phyloP scores from a whole-genome alignment of 2,113 vertebrate genomes.

The Chionis minor region DNA sequence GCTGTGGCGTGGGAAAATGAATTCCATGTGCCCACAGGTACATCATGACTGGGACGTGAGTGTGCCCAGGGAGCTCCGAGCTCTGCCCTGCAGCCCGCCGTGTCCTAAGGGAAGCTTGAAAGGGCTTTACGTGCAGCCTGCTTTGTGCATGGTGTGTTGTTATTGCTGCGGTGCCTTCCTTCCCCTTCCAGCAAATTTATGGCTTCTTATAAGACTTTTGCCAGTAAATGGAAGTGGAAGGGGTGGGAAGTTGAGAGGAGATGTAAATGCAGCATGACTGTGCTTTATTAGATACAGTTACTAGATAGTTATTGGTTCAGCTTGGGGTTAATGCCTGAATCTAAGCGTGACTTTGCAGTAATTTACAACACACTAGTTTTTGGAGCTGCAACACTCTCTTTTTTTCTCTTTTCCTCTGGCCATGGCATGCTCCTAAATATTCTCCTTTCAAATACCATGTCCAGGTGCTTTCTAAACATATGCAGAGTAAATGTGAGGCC shows the following conservation, averaged over 20 bases:
- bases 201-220: neutral
- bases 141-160: neutral
- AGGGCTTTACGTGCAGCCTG: neutral
- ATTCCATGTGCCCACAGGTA: neutral
- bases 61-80: neutral
- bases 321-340: neutral
- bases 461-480: constrained; percentile 20
- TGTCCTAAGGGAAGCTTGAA: neutral
- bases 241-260: neutral
- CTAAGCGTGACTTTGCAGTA: neutral
- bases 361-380: neutral
- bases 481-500: neutral
- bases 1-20: neutral
- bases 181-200: neutral
- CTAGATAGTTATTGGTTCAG: neutral
- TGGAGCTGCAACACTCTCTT: neutral
- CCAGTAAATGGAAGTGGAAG: neutral
- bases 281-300: neutral
- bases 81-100: neutral
- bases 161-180: neutral
- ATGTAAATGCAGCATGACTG: neutral
- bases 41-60: accelerated
- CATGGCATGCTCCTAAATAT: neutral
- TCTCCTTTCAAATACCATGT: neutral
- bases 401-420: neutral